Evolutionary conservation across 2,888 invertebrate species (phyloP).

Genomic region (Lasioglossum leucozonium): DNA sequence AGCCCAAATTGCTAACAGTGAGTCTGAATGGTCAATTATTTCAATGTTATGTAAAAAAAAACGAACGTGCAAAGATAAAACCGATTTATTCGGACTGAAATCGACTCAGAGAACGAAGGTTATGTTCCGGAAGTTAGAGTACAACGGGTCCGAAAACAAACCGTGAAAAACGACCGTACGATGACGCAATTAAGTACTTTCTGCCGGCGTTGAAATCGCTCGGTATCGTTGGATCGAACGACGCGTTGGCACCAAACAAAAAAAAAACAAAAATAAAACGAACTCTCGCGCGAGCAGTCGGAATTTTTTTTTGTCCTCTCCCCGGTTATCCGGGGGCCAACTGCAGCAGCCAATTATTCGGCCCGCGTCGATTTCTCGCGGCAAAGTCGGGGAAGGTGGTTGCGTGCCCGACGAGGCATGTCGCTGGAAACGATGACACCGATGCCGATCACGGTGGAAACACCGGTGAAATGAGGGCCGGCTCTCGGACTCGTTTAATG

Average conservation of each 20-base stretch:
- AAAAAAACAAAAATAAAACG: slow-evolving; percentile 32
- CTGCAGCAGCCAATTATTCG: slow-evolving; percentile 41
- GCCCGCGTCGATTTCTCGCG: slow-evolving; percentile 21
- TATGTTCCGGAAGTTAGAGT: not conserved
- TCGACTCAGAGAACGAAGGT: not conserved
- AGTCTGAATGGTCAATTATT: not conserved
- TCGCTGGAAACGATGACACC: slow-evolving; percentile 22
- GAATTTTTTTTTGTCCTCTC: slow-evolving; percentile 24
- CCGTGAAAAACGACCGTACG: not conserved
- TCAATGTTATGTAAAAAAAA: too few relatives aligned
- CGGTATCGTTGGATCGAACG: slow-evolving; percentile 41
- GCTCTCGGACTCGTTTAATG: slow-evolving; percentile 29
- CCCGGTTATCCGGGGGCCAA: not conserved
- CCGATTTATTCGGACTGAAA: not conserved
- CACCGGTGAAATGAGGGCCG: not conserved
- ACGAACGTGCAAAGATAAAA: too few relatives aligned
- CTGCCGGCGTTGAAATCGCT: slow-evolving; percentile 43
- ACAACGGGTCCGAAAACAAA: not conserved
- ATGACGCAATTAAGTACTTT: slow-evolving; percentile 42
- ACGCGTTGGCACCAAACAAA: not conserved
- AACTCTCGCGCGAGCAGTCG: slow-evolving; percentile 36
- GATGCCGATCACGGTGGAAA: slow-evolving; percentile 25
- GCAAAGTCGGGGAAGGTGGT: not conserved
- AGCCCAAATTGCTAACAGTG: too few relatives aligned
- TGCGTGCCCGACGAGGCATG: slow-evolving; percentile 31